Conservation (phyloP, 2,888 invertebrate species). For the Pharmacophagus antenor region DNA sequence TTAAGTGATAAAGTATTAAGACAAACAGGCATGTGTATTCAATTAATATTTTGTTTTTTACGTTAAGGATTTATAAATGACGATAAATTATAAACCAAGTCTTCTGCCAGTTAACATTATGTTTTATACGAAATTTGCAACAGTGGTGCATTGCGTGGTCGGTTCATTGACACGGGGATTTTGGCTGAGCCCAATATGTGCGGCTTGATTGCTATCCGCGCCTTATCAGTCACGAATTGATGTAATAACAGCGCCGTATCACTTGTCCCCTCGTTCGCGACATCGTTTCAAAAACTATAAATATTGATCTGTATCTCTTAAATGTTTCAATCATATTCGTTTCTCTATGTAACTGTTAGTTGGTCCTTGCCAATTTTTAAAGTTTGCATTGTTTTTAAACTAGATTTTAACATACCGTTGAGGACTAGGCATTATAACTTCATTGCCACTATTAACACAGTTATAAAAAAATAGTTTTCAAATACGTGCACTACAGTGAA, state of each 20-base stretch:
- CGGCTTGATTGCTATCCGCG: constrained; percentile 59
- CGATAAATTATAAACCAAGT: constrained; percentile 5
- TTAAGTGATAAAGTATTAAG: too few relatives aligned
- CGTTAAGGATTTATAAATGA: too few relatives aligned
- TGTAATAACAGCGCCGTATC: constrained; percentile 65
- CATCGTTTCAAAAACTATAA: constrained; percentile 34
- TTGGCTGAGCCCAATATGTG: constrained; percentile 64
- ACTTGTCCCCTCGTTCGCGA: constrained; percentile 46
- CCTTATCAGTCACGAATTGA: constrained; percentile 71
- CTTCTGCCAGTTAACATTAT: background rate
- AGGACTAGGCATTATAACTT: too few relatives aligned
- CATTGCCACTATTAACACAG: background rate
- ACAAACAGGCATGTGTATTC: too few relatives aligned
- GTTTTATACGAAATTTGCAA: background rate
- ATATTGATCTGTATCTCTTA: constrained; percentile 15
- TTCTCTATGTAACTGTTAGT: background rate
- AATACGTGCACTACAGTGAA: background rate
- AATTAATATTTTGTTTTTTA: too few relatives aligned
- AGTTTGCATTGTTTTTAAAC: too few relatives aligned
- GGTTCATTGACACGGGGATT: constrained; percentile 56
- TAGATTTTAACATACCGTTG: too few relatives aligned
- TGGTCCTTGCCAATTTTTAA: too few relatives aligned
- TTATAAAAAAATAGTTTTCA: background rate
- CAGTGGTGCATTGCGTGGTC: constrained; percentile 30
- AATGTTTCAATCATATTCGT: background rate